Base-by-base conservation (phyloP, 2,888 invertebrate species). In the Hybos culiciformis region DNA sequence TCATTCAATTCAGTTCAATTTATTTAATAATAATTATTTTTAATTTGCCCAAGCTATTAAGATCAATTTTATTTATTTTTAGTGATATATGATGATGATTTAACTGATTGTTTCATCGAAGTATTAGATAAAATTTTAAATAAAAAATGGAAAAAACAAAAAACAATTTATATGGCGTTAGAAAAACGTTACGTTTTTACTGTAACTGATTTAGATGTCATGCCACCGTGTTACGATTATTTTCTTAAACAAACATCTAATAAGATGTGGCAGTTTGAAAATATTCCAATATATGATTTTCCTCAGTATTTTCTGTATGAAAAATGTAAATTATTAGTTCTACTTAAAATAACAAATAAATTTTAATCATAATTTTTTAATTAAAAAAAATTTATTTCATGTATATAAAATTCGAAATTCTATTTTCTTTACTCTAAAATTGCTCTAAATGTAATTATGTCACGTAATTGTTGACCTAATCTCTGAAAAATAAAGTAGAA, bases 141-240 rank as follows among this genome's bases (percentile, higher is more conserved):
- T 3, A 47, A 53, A 7, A 53, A 24, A 17, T 42, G 43, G 0
- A 49, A 51, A 5, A 66, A 68, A n/a, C 41, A 44, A 12, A 80
- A 79, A 59, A 72, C 68, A 1, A 64, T 83, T 18, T 85, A 80
- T 54, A 69, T 90, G 23, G 84, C 86, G 3, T 57, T 90, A 50
- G 90, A 91, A 60, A 88, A 88, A 60, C 78, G 90, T 41, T 90
- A 78, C 61, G 88, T 90, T 7, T 91, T 90, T 57, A 87, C 87
- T 0, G 62, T 84, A 49, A 74, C 77, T 12, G 84, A 88, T 54
- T 72, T 83, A 60, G 85, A 87, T 48, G 75, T 80, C 0, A 78
- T 79, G n/a, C 87, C 90, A 2, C 88, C 88, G 0, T 87, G 87
- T 68, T 90, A 83, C 56, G 87, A 87, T 56, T 80, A 84, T 68